A percentile compares a stretch with the other conserved stretches of the same genome.
Evolutionary conservation across 2,888 invertebrate genomes (phyloP).

Genomic region (Limnephilus lunatus): DNA sequence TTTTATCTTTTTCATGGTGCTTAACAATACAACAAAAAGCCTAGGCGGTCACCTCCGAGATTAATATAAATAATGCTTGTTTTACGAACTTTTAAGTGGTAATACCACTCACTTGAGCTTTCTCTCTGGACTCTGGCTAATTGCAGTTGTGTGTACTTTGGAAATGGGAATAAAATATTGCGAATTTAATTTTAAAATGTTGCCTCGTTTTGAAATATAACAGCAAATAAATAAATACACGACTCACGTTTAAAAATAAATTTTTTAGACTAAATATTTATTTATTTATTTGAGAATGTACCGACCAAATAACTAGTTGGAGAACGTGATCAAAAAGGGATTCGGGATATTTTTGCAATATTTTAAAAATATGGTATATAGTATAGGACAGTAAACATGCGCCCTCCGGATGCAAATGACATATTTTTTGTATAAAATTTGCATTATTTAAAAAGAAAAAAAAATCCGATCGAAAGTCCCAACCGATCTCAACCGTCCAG

Average conservation of each 20-base stretch:
- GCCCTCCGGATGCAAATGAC: too few relatives aligned
- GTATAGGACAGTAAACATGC: too few relatives aligned
- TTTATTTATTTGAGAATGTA: too few relatives aligned
- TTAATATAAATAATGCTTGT: constrained; percentile 48
- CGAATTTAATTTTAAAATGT: background rate
- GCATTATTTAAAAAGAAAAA: too few relatives aligned
- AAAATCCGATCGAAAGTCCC: too few relatives aligned
- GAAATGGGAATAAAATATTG: background rate
- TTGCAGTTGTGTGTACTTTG: constrained; percentile 14
- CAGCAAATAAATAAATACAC: background rate
- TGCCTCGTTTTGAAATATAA: background rate
- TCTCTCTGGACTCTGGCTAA: background rate
- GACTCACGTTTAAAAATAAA: background rate
- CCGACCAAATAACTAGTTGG: too few relatives aligned
- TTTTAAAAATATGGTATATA: too few relatives aligned
- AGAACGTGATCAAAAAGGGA: too few relatives aligned
- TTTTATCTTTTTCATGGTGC: background rate
- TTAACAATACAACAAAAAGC: constrained; percentile 38
- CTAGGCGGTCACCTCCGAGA: constrained; percentile 19
- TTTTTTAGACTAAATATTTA: too few relatives aligned
- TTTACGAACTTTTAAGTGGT: constrained; percentile 45
- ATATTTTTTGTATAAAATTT: too few relatives aligned
- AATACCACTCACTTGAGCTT: constrained; percentile 25
- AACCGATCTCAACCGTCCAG: too few relatives aligned
- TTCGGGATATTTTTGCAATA: too few relatives aligned